Base-by-base conservation (phyloP, 1,140 invertebrate genomes). In the Brachionus angularis region DNA sequence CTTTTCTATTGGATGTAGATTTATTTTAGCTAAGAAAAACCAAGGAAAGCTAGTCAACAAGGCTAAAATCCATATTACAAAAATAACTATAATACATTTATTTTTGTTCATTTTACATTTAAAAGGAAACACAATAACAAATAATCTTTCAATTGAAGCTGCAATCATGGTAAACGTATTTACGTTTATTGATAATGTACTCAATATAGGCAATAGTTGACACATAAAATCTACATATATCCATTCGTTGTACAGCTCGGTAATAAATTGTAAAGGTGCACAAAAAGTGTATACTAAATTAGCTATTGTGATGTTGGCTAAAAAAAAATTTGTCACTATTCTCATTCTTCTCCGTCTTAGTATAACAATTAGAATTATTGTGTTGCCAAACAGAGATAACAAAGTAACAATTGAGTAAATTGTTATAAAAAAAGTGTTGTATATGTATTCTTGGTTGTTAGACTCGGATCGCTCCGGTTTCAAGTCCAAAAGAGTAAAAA, bases 131-230 rank as follows among this genome's bases (percentile, higher is more conserved):
- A 67, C 62, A 34, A 67, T 67, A 3, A 67, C 62, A 50, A 67
- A 31, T 5, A 47, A 27, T 14, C 62, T 29, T 5, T 67, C 62
- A n/a, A 67, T 46, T 5, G 62, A 67, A 7, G 62, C 62, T 4
- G 62, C 62, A 7, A 67, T 67, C 62, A 67, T 67, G 27, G 62
- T 47, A 27, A 29, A 47, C 16, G 62, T 67, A 25, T 67, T 67
- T 4, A 67, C 42, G 36, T 67, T 67, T 34, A 67, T 67, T 25
- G 62, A 67, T 23, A 50, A 31, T 18, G 62, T 67, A 3, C 18
- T 18, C 33, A 67, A 50, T 33, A 67, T 33, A 8, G 62, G 62
- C 33, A 67, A 33, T 46, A 67, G 25, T 21, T 27, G 42, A 23
- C 62, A 67, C 62, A 67, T 67, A 12, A 67, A 5, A n/a, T 46